Base-by-base conservation (phyloP, 2,888 invertebrate species). In the Aphodius granarius region DNA sequence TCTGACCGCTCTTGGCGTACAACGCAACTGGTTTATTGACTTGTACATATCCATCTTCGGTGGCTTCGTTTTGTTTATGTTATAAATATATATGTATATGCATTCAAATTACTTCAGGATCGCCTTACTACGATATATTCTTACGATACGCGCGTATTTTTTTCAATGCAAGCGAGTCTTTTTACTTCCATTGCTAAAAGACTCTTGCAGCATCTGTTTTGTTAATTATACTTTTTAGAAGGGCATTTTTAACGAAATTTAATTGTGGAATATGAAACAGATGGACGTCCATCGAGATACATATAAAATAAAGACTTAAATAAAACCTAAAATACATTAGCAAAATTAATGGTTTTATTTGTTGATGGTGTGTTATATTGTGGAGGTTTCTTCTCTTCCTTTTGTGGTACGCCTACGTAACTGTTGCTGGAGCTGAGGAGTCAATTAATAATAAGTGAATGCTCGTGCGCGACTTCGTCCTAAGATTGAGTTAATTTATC, bases 11-110 rank as follows among this genome's bases (percentile, higher is more conserved):
- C 43, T 43, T 13, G 43, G 43, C 43, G 6, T 43, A 43, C 43
- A 66, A 18, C 20, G 20, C 15, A 68, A 68, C 68, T 20, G 20
- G 68, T 68, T 68, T 68, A 20, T 68, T 68, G 68, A 68, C 68
- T 68, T 20, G 68, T 20, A 22, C 21, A 68, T 20, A 68, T 68
- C 22, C 22, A 68, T 65, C 65, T 22, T 13, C 21, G 21, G 22
- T 66, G 3, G 20, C n/a, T 68, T 68, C 21, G 68, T 68, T 68
- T 68, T 20, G n/a, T 16, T 65, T 65, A 16, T 16, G 65, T 68
- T 68, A 68, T 43, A n/a, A n/a, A n/a, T n/a, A n/a, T n/a, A n/a
- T n/a, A n/a, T 43, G 13, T 43, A 43, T 43, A 43, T 43, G 43
- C 43, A 43, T 43, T 3, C 43, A 43, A 43, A 43, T 43, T 43